A percentile compares a stretch with the other conserved stretches of the same genome.
These are phyloP conservation scores for Aulostomus chinensis DNA, from an alignment of 2,797 vertebrate species.

Conservation along the genomic window DNA sequence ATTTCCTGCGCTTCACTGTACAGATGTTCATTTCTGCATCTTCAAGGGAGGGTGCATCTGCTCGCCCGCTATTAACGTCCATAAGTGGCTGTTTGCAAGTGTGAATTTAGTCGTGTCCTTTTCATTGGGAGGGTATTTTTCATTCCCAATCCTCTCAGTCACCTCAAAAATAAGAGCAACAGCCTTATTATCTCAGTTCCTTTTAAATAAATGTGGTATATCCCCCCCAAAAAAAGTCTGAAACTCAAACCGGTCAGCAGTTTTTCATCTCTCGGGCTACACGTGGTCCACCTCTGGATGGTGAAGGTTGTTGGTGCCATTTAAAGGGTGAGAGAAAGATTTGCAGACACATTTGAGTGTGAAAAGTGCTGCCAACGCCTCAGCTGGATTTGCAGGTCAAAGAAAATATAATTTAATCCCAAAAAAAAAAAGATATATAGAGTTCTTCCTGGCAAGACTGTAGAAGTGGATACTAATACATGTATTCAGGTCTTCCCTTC, in stretches of 20 bases:
- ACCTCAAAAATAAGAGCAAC: neutral
- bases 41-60: neutral
- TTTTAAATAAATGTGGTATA: no score
- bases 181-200: no score
- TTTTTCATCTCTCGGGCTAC: neutral
- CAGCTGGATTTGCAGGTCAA: neutral
- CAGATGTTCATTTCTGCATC: slow-evolving; percentile 27
- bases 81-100: neutral
- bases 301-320: neutral
- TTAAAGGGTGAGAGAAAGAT: neutral
- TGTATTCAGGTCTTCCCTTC: no score
- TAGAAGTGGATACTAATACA: no score
- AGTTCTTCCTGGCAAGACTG: neutral
- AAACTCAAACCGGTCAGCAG: no score
- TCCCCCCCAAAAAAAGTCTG: no score
- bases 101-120: neutral
- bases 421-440: no score
- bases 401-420: no score
- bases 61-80: neutral
- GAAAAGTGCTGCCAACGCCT: neutral
- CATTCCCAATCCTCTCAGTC: neutral
- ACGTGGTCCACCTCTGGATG: neutral
- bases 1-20: slow-evolving; percentile 31
- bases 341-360: neutral
- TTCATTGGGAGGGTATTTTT: no score